A percentile compares a stretch with the other conserved stretches of the same genome.
These are phyloP conservation scores for Protobothrops mucrosquamatus DNA, from an alignment of 2,113 vertebrate species.

Conservation along the genomic window DNA sequence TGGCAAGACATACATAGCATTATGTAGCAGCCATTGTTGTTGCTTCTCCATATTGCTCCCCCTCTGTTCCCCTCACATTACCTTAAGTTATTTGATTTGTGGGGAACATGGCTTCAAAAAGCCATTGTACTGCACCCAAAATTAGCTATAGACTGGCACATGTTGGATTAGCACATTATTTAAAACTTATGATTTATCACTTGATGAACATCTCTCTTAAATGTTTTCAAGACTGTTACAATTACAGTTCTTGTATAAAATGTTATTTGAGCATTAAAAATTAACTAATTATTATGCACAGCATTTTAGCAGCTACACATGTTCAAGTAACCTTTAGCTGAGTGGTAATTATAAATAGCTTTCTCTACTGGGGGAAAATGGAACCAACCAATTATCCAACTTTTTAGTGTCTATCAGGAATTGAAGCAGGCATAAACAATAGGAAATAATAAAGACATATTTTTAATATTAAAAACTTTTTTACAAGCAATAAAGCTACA, in stretches of 20 bases:
- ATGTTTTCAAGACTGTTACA: constrained; percentile 40
- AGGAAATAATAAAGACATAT: constrained; percentile 1
- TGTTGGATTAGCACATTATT: neutral
- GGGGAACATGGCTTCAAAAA: neutral
- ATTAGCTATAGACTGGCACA: neutral
- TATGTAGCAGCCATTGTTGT: neutral
- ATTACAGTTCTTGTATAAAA: constrained; percentile 39
- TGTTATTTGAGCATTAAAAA: constrained; percentile 48
- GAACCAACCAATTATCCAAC: constrained; percentile 61
- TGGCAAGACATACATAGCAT: neutral
- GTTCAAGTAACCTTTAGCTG: constrained; percentile 62
- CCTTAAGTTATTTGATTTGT: neutral
- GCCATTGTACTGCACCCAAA: neutral
- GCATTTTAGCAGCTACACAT: constrained; percentile 30
- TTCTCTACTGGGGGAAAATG: constrained; percentile 59
- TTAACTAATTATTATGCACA: constrained; percentile 55
- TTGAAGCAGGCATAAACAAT: constrained; percentile 60
- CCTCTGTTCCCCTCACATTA: neutral
- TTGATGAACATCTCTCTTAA: constrained; percentile 34
- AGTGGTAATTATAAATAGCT: constrained; percentile 72
- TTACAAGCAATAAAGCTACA: neutral
- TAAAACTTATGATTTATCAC: constrained; percentile 20
- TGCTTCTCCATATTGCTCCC: neutral
- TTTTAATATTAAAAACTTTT: neutral
- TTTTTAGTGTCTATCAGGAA: constrained; percentile 70